These are phyloP conservation scores for Esox masquinongy DNA, from an alignment of 2,797 vertebrate species.

Conservation along the genomic window DNA sequence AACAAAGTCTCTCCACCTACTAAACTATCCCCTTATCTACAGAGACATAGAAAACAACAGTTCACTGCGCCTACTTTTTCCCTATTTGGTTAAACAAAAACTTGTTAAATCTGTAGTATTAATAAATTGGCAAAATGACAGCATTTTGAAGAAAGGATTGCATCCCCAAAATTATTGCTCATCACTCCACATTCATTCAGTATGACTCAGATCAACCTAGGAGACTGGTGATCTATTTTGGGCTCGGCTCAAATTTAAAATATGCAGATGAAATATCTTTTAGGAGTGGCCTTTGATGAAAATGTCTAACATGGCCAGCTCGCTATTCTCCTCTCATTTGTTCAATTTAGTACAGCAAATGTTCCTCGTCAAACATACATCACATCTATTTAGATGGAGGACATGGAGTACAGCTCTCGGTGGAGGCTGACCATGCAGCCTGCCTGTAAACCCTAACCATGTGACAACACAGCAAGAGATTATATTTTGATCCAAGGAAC, in stretches of 20 bases:
- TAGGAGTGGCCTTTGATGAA: slow-evolving; percentile 57
- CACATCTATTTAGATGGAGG: slow-evolving; percentile 49
- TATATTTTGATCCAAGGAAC: neutral
- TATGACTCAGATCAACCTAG: slow-evolving; percentile 43
- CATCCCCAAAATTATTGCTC: slow-evolving; percentile 29
- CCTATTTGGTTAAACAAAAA: slow-evolving; percentile 30
- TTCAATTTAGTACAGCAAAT: slow-evolving; percentile 59
- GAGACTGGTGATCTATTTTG: slow-evolving; percentile 58
- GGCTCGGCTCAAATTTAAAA: slow-evolving; percentile 60
- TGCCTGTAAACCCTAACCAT: neutral
- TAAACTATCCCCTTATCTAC: slow-evolving; percentile 34
- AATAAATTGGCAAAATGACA: slow-evolving; percentile 4
- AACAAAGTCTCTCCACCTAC: slow-evolving; percentile 22
- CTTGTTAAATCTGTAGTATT: slow-evolving; percentile 14
- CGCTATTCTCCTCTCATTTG: slow-evolving; percentile 59
- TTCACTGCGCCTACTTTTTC: slow-evolving; percentile 20
- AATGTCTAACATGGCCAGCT: slow-evolving; percentile 49
- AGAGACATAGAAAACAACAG: slow-evolving; percentile 13
- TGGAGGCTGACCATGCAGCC: neutral
- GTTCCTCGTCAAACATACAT: slow-evolving; percentile 53
- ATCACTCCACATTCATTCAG: slow-evolving; percentile 35
- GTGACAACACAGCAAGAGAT: neutral
- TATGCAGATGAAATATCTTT: slow-evolving; percentile 68
- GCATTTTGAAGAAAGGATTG: slow-evolving; percentile 33
- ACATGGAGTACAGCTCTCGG: slow-evolving; percentile 29